A percentile compares a stretch with the other conserved stretches of the same genome.
Conservation (phyloP, 2,797 vertebrate species). For the Poeciliopsis turneri region DNA sequence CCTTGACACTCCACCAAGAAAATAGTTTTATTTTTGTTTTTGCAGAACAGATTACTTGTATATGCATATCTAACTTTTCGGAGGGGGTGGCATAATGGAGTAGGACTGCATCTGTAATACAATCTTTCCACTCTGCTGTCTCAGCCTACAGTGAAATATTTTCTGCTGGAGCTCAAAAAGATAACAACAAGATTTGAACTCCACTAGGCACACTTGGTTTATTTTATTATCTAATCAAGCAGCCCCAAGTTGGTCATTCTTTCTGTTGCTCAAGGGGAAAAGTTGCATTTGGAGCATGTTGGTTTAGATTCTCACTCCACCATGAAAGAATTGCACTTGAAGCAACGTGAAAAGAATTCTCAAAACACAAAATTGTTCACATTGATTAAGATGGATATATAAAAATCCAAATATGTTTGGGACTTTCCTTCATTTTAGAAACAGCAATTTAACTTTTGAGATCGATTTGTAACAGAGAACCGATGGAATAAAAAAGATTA, state of each 20-base stretch:
- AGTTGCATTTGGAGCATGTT: not conserved
- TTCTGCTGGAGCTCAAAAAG: not conserved
- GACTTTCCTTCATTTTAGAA: not conserved
- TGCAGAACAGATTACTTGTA: not conserved
- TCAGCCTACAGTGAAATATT: not conserved
- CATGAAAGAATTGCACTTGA: not conserved
- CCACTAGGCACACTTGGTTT: not conserved
- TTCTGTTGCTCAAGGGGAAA: not conserved
- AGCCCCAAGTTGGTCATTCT: not conserved
- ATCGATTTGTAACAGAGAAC: too few relatives aligned
- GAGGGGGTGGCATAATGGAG: not conserved
- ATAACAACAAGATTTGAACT: not conserved
- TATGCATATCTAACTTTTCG: slow-evolving; percentile 5
- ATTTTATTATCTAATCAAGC: not conserved
- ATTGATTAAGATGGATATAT: not conserved
- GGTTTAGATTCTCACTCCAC: slow-evolving; percentile 1
- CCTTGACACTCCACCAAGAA: not conserved
- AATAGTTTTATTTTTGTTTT: not conserved
- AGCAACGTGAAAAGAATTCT: not conserved
- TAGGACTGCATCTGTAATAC: not conserved
- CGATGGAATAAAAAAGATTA: not conserved
- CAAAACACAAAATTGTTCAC: not conserved
- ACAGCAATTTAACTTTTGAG: not conserved
- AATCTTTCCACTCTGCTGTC: slow-evolving; percentile 3
- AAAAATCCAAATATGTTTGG: not conserved